Base-by-base conservation (phyloP, 30 jellyfish, hydroid and myxozoan species). In the Nemopilema nomurai region DNA sequence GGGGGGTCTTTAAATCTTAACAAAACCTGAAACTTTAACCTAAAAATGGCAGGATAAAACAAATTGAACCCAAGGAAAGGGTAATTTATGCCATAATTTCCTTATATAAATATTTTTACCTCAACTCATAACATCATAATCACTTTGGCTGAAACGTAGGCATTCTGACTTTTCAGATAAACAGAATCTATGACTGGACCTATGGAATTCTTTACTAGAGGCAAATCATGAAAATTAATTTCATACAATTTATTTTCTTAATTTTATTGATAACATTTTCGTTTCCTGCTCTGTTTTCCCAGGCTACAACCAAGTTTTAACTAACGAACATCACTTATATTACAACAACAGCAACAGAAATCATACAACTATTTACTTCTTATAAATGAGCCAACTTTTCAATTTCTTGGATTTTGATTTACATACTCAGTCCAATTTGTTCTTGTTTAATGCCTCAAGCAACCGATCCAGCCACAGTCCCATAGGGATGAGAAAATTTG, bases 391-490 rank as follows among this genome's bases (percentile, higher is more conserved):
- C n/a, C n/a, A 41, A 13, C 57, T 13, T 41, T 41, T 41, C 13
- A 41, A 3, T 6, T 41, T 41, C 6, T 3, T 3, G 13, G 13
- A 41, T 41, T 41, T 13, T 3, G 13, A 13, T 41, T 13, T 3
- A 41, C 13, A 41, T 41, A 41, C 57, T 13, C 57, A 41, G 13
- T 13, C 57, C 57, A 41, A 13, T 41, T 41, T 13, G 13, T 13
- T 41, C n/a, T n/a, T n/a, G n/a, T n/a, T n/a, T n/a, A n/a, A n/a
- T n/a, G n/a, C 57, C 13, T 41, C 67, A 93, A 18, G 99, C 99
- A 22, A 95, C 99, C 18, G 99, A 84, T 13, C 99, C 99, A 63
- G 99, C 99, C 21, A 95, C 91, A 8, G 97, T 95, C 24, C 99
- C 99, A 66, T 95, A 95, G 18, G 99, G 99, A 83, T 95, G 99